Base-by-base conservation (phyloP, 2,113 vertebrate species). In the Corythaeola cristata region DNA sequence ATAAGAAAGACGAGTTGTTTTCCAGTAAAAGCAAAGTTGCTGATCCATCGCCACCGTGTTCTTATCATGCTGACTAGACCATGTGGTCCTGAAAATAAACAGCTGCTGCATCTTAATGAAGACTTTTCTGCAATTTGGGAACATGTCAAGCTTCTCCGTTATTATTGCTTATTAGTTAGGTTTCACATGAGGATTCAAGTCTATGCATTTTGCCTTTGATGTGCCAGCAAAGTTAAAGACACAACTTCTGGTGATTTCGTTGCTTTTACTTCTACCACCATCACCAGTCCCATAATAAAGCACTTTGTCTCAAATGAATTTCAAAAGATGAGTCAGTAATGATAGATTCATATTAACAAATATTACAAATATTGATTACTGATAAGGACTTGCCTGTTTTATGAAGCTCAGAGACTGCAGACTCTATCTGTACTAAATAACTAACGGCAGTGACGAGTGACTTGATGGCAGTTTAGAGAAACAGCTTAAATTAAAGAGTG, bases 281-380 rank as follows among this genome's bases (percentile, higher is more conserved):
- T 67, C 59, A 49, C 17, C 64, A 66, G 49, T 9, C n/a, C 28
- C 18, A 27, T 27, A 79, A 85, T 35, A 35, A 88, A 95, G 56
- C 45, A 59, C 30, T 96, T 86, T 45, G 21, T 73, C 91, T 59
- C 67, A 50, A 91, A 87, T 95, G 75, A 45, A 71, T 94, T 95
- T 89, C 55, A 68, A 78, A 77, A 2, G 4, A 89, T 18, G 63
- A 69, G 82, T 71, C 92, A 83, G 50, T 80, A 87, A 75, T 59
- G 85, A 76, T 85, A 96, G 90, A 87, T 89, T 92, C 74, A 87
- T 94, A 87, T 74, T 85, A 95, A 87, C 35, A 95, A 93, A 94
- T 95, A 96, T 88, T 92, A 73, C 75, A 91, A 30, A 26, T 95
- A 97, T 96, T 72, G 94, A 95, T 94, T 90, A 35, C 37, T 93